Evolutionary conservation across 2,113 vertebrate genomes (phyloP).

Genomic region (Scophthalmus maximus): DNA sequence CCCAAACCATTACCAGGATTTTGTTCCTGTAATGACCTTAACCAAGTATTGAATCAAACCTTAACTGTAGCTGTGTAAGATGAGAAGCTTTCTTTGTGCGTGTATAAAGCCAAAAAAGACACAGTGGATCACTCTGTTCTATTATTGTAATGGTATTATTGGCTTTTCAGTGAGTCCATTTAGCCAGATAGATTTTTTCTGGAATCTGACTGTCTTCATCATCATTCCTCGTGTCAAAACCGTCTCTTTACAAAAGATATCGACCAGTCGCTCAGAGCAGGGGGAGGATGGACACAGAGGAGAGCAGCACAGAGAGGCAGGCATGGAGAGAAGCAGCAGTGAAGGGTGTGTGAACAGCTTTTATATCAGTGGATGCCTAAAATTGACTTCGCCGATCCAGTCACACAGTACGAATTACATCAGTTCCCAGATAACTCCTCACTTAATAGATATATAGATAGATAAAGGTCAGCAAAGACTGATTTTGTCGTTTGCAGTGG

Average conservation of each 20-base stretch:
- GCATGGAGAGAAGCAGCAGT: too few relatives aligned
- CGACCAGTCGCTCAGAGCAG: neutral
- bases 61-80: too few relatives aligned
- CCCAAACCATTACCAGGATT: too few relatives aligned
- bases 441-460: constrained; percentile 42
- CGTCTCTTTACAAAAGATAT: neutral
- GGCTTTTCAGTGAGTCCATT: neutral
- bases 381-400: neutral
- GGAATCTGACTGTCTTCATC: neutral
- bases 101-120: too few relatives aligned
- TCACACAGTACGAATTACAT: constrained; percentile 8
- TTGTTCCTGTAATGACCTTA: too few relatives aligned
- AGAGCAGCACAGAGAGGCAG: too few relatives aligned
- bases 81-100: too few relatives aligned
- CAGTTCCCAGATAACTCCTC: constrained; percentile 37
- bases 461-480: constrained; percentile 67
- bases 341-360: too few relatives aligned
- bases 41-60: too few relatives aligned
- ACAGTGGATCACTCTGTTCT: neutral
- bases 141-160: neutral
- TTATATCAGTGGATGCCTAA: neutral
- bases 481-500: constrained; percentile 55
- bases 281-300: neutral
- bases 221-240: neutral
- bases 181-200: neutral